Conservation (phyloP, 1,140 invertebrate species). For the Onthophagus taurus region DNA sequence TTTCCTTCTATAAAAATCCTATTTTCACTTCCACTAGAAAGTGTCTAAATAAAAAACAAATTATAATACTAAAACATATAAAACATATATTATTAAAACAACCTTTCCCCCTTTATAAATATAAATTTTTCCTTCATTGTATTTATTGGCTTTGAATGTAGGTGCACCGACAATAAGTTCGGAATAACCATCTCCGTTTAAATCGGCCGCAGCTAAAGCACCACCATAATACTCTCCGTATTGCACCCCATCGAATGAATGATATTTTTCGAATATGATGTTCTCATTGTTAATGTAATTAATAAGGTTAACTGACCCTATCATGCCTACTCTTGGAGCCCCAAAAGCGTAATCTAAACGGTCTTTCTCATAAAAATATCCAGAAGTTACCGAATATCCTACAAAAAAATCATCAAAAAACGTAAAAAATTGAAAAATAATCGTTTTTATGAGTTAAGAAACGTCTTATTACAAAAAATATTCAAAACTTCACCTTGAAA, state of each 20-base stretch:
- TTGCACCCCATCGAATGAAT: slow-evolving; percentile 42
- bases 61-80: neutral
- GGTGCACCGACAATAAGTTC: slow-evolving; percentile 62
- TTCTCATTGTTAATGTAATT: neutral
- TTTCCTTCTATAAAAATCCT: slow-evolving; percentile 32
- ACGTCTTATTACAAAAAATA: too few relatives aligned
- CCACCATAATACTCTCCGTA: slow-evolving; percentile 58
- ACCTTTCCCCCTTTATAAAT: slow-evolving; percentile 38
- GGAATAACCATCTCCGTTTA: slow-evolving; percentile 52
- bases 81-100: neutral
- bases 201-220: slow-evolving; percentile 46
- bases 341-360: slow-evolving; percentile 39
- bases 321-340: slow-evolving; percentile 34
- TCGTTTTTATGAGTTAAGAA: too few relatives aligned
- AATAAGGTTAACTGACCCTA: neutral
- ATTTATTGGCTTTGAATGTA: slow-evolving; percentile 34
- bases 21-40: neutral
- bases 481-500: too few relatives aligned
- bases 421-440: too few relatives aligned
- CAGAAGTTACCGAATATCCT: slow-evolving; percentile 47
- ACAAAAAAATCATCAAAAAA: too few relatives aligned
- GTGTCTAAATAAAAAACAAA: neutral
- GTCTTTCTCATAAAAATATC: slow-evolving; percentile 35
- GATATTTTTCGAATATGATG: neutral
- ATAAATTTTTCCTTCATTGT: slow-evolving; percentile 52